Percentiles rank a stretch among this genome's conserved stretches.
phyloP scores from a whole-genome alignment of 1,140 invertebrate genomes.

The Drosophila subobscura region DNA sequence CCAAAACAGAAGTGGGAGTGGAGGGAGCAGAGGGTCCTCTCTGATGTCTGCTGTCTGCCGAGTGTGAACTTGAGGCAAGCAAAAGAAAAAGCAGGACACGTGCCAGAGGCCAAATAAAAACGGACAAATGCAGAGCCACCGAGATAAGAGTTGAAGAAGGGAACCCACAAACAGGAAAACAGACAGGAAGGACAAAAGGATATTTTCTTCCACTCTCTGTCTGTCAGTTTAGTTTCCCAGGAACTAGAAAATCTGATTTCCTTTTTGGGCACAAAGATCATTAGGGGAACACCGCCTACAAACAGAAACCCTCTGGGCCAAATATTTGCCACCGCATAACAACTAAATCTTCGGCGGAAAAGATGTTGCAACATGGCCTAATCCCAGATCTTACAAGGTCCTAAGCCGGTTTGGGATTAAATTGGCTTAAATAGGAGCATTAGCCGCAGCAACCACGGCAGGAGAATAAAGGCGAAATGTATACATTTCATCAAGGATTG shows the following conservation, averaged over 20 bases:
- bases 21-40: not conserved
- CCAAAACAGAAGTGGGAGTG: slow-evolving; percentile 4
- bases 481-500: slow-evolving; percentile 47
- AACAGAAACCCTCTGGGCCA: slow-evolving; percentile 42
- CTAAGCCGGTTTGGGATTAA: slow-evolving; percentile 67
- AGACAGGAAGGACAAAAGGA: slow-evolving; percentile 25
- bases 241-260: slow-evolving; percentile 38
- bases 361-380: slow-evolving; percentile 76
- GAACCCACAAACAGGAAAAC: not conserved
- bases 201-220: not conserved
- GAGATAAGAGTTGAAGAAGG: slow-evolving; percentile 7
- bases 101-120: slow-evolving; percentile 1
- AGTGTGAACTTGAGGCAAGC: not conserved
- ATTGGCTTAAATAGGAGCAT: slow-evolving; percentile 55
- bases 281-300: slow-evolving; percentile 47
- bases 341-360: slow-evolving; percentile 51
- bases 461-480: slow-evolving; percentile 61
- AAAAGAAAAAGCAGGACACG: not conserved
- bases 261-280: slow-evolving; percentile 47
- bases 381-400: slow-evolving; percentile 53
- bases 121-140: slow-evolving; percentile 9
- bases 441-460: slow-evolving; percentile 15
- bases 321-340: slow-evolving; percentile 64
- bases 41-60: not conserved
- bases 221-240: slow-evolving; percentile 31